Conservation (phyloP, 2,888 invertebrate species). For the Escarpia spicata region DNA sequence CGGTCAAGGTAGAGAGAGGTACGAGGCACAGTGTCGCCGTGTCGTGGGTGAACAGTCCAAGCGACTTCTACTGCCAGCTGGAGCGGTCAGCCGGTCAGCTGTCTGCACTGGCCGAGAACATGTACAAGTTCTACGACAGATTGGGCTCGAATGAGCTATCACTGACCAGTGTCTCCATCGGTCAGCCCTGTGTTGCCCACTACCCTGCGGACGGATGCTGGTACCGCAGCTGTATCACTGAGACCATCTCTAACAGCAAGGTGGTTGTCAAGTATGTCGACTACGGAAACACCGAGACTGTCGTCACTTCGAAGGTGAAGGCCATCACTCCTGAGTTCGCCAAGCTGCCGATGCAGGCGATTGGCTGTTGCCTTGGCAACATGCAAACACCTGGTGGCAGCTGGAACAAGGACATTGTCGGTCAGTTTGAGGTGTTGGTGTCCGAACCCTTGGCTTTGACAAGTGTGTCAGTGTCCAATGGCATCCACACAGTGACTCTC, state of each 20-base stretch:
- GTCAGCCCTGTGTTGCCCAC: constrained; percentile 76
- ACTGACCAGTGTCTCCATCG: constrained; percentile 67
- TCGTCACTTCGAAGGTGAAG: constrained; percentile 47
- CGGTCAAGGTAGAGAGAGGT: constrained; percentile 19
- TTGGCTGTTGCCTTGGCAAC: constrained; percentile 44
- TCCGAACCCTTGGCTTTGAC: not conserved
- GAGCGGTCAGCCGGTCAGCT: constrained; percentile 28
- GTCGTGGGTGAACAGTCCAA: constrained; percentile 40
- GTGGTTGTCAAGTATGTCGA: constrained; percentile 50
- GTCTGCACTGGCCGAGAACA: constrained; percentile 27
- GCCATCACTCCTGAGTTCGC: constrained; percentile 51
- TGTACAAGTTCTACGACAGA: constrained; percentile 36
- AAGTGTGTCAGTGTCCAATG: not conserved
- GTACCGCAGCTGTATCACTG: constrained; percentile 66
- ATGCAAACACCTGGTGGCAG: not conserved
- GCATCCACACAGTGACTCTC: not conserved
- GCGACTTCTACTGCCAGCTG: constrained; percentile 49
- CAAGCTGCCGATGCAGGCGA: constrained; percentile 51
- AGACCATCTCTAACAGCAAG: not conserved
- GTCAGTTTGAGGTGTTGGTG: not conserved
- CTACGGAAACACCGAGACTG: constrained; percentile 57
- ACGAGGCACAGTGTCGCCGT: constrained; percentile 12
- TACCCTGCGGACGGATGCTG: constrained; percentile 74
- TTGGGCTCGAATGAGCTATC: constrained; percentile 63
- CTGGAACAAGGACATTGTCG: constrained; percentile 4